Evolutionary conservation across 2,888 invertebrate genomes (phyloP).

Genomic region (Latrodectus hesperus): DNA sequence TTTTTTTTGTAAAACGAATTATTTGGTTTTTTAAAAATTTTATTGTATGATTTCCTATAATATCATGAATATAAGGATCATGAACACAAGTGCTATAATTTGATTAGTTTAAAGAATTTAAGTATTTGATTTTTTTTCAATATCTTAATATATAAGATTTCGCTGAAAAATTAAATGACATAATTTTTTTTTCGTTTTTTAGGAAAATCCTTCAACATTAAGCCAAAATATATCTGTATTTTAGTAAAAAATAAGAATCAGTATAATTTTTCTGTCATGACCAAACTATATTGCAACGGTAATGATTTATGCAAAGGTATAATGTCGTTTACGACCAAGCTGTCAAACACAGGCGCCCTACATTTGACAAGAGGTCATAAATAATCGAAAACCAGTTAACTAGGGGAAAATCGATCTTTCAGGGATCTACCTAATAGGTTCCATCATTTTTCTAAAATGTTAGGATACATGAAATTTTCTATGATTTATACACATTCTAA

Average conservation of each 20-base stretch:
- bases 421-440: constrained; percentile 34
- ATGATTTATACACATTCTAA: constrained; percentile 15
- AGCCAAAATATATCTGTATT: no score
- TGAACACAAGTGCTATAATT: no score
- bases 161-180: no score
- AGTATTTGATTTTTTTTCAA: no score
- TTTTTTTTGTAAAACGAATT: no score
- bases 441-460: constrained; percentile 28
- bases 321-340: constrained; percentile 56
- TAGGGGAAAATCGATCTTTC: constrained; percentile 57
- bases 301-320: constrained; percentile 65
- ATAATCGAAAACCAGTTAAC: constrained; percentile 60
- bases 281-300: constrained; percentile 45
- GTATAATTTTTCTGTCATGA: constrained; percentile 50
- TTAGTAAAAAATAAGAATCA: neutral
- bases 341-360: constrained; percentile 50
- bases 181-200: no score
- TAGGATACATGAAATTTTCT: neutral
- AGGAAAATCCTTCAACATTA: no score
- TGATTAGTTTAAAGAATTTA: no score
- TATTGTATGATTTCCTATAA: no score
- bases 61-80: no score
- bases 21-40: no score
- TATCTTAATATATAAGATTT: no score
- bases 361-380: constrained; percentile 58